Base-by-base conservation (phyloP, 2,888 invertebrate species). In the Notodonta dromedarius region DNA sequence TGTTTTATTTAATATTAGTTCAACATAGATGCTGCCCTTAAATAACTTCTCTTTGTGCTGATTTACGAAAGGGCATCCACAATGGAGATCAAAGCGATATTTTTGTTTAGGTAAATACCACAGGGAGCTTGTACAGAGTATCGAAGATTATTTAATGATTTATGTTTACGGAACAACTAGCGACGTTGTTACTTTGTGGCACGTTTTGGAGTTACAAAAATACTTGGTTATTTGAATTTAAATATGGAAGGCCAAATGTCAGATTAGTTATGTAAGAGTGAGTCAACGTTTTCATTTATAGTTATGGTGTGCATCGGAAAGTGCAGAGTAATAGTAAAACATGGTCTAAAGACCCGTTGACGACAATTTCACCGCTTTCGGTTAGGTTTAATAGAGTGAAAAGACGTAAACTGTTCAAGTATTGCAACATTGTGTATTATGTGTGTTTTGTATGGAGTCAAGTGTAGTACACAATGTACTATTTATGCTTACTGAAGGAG, bases 291-390 rank as follows among this genome's bases (percentile, higher is more conserved):
- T 70, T 67, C 64, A 64, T 62, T 62, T 58, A 69, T 71, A 67
- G 48, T 67, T 61, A 64, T 65, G 56, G 63, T 57, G 56, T 61
- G 68, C 62, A 66, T 63, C 66, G 61, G 66, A 66, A 67, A 70
- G 59, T 65, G 70, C 59, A 57, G 40, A 60, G 67, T 66, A 61
- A 70, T 67, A 5, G 40, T 54, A 54, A 71, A 71, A 70, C 72
- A 67, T 63, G 66, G 66, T 68, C 72, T 70, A 68, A 74, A 78
- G 73, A 77, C 74, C 73, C 64, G 63, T 69, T 71, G 63, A 60
- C 73, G 71, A 69, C 57, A 73, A 77, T 85, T 86, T 85, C 82
- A 78, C 82, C 76, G 74, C 85, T 85, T 83, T 85, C 84, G 74
- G 68, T 69, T 68, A 66, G 58, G 59, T 70, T 63, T 58, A 68